These are phyloP conservation scores for Mungos mungo DNA, from an alignment of 2,113 vertebrate genomes.

Conservation along the genomic window DNA sequence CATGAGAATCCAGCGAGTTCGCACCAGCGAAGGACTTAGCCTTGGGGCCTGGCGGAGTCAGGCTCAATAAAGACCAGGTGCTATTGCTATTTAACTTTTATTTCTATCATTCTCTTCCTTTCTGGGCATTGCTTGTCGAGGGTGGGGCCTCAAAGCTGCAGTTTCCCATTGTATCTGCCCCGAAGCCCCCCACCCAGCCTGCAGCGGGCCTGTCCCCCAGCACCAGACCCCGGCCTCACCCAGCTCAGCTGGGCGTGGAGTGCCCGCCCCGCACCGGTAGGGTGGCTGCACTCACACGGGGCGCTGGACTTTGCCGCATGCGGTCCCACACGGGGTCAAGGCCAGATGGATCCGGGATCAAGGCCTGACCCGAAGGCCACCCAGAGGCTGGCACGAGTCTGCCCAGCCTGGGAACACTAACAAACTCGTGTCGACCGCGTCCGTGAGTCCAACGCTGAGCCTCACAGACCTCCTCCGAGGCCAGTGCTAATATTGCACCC, in stretches of 20 bases:
- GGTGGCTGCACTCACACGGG: accelerated
- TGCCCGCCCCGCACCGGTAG: accelerated
- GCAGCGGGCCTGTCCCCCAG: neutral
- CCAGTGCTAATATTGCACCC: neutral
- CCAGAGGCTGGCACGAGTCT: neutral
- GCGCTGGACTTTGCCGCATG: neutral
- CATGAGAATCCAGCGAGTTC: neutral
- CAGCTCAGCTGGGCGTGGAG: accelerated
- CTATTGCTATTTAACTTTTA: neutral
- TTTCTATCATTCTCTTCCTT: neutral
- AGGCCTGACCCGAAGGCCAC: neutral
- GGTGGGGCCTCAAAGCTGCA: neutral
- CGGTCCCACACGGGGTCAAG: accelerated
- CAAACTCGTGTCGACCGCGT: accelerated
- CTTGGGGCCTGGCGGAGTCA: neutral
- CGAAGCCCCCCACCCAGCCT: too few relatives aligned
- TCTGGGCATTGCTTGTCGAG: neutral
- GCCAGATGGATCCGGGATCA: neutral
- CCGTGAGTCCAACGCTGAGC: accelerated
- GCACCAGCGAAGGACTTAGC: neutral
- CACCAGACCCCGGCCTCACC: neutral
- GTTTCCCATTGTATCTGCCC: neutral
- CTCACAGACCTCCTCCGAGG: neutral
- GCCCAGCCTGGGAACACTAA: neutral
- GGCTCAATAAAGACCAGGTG: neutral